A percentile compares a stretch with the other conserved stretches of the same genome.
These are phyloP conservation scores for Tauraco hartlaubi DNA, from an alignment of 2,797 vertebrate species.

Conservation along the genomic window DNA sequence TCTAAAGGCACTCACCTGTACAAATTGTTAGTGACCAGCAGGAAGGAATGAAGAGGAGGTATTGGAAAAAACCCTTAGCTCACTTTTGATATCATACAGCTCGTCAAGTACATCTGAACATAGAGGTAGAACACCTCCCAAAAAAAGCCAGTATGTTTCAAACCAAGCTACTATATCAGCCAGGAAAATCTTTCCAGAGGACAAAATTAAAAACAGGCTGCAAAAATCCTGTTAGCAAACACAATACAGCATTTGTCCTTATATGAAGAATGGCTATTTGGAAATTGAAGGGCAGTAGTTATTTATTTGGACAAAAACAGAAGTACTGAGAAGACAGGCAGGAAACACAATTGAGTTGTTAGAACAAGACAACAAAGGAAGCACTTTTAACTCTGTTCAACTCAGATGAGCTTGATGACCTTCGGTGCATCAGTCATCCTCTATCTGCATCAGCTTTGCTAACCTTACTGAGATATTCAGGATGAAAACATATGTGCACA, in stretches of 20 bases:
- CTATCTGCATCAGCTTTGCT: background rate
- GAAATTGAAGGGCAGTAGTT: background rate
- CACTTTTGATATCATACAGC: background rate
- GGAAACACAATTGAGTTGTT: background rate
- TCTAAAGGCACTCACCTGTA: background rate
- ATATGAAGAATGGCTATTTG: background rate
- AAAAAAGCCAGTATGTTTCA: background rate
- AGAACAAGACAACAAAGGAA: background rate
- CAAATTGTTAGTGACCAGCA: background rate
- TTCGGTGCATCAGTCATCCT: background rate
- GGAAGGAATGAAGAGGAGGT: background rate
- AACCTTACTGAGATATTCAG: background rate
- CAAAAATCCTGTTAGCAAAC: background rate
- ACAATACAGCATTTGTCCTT: background rate
- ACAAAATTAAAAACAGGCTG: background rate
- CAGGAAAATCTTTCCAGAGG: background rate
- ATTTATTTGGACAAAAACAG: background rate
- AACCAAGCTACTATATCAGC: background rate
- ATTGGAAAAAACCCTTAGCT: rapidly evolving
- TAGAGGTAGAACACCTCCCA: rapidly evolving
- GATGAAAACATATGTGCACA: background rate
- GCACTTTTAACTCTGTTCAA: background rate
- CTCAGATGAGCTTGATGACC: background rate
- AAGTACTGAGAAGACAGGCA: background rate
- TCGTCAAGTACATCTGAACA: background rate